Conservation (phyloP, 2,888 invertebrate genomes). For the Pyrrhopygopsis socrates region DNA sequence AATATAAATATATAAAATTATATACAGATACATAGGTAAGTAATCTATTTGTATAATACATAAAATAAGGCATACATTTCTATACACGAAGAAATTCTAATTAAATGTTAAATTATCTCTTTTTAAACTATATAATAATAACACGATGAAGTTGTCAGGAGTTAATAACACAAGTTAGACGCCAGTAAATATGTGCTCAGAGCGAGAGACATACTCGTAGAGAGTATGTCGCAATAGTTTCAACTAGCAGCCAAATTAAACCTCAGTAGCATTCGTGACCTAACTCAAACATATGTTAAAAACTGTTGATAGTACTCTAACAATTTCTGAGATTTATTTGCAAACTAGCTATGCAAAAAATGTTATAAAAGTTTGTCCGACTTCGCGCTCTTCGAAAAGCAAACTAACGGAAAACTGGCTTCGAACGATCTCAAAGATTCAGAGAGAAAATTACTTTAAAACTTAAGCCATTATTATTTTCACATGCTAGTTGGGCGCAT, state of each 20-base stretch:
- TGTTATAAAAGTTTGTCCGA: slow-evolving; percentile 32
- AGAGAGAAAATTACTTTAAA: slow-evolving; percentile 61
- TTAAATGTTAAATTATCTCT: too few species aligned
- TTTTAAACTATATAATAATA: too few species aligned
- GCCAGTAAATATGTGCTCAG: slow-evolving; percentile 6
- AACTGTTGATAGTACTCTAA: slow-evolving; percentile 30
- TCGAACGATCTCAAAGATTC: slow-evolving; percentile 53
- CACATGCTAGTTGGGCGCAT: slow-evolving; percentile 44
- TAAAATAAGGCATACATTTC: too few species aligned
- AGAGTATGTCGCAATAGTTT: neutral
- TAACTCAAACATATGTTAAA: slow-evolving; percentile 16
- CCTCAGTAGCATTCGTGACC: slow-evolving; percentile 10
- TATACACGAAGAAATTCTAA: too few species aligned
- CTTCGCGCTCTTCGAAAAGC: slow-evolving; percentile 47
- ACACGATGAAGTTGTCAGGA: neutral
- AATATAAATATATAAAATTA: too few species aligned
- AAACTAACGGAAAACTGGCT: slow-evolving; percentile 52
- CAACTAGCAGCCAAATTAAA: slow-evolving; percentile 24
- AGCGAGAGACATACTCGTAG: neutral
- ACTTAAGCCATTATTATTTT: slow-evolving; percentile 61
- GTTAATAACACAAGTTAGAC: slow-evolving; percentile 5
- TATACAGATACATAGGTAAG: too few species aligned
- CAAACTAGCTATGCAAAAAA: slow-evolving; percentile 34
- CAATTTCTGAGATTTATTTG: slow-evolving; percentile 38
- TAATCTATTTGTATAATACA: too few species aligned